Evolutionary conservation across 2,113 vertebrate species (phyloP), one percentile per base, ranked within the genome.

Genomic region (Danionella cerebrum): DNA sequence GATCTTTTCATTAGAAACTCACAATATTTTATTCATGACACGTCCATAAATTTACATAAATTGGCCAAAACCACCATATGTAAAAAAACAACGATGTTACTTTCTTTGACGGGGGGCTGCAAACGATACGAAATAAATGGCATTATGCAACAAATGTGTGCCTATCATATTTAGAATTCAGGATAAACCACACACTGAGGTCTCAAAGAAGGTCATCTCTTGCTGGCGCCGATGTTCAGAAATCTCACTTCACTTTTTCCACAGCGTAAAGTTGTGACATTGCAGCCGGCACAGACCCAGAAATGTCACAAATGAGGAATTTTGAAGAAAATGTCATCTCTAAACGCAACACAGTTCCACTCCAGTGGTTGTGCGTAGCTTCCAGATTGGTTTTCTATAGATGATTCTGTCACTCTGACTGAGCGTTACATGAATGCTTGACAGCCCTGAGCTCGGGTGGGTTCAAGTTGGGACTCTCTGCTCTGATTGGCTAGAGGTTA

Each of bases 331-430:
- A 58, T 44, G 53, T 29, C 0, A 41, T 52, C 69, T 77, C 65
- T 39, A 6, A 63, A 73, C 19, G 63, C 24, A 52, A 55, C 27
- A 36, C 60, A 70, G 47, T 73, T 72, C 53, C 67, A 67, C 71
- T 47, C 55, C 64, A 64, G 35, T 54, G 57, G 63, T 57, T 51
- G 33, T 55, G 60, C 35, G 60, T 38, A 25, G 39, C 67, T 50
- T 35, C 16, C 19, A 55, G 51, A 51, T 47, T 54, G 18, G 33
- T 57, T 35, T 33, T 41, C 35, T 25, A 58, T 67, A 67, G 42
- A 70, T 62, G 33, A 44, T 42, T 69, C 66, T 77, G 75, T 77
- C 75, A 77, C 27, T 44, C 66, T 57, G 63, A 54, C 55, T 70
- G 55, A 76, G 70, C 60, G 55, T 69, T 52, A 64, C 18, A 33